Conservation (phyloP, 2,797 vertebrate species). For the Bucorvus abyssinicus region DNA sequence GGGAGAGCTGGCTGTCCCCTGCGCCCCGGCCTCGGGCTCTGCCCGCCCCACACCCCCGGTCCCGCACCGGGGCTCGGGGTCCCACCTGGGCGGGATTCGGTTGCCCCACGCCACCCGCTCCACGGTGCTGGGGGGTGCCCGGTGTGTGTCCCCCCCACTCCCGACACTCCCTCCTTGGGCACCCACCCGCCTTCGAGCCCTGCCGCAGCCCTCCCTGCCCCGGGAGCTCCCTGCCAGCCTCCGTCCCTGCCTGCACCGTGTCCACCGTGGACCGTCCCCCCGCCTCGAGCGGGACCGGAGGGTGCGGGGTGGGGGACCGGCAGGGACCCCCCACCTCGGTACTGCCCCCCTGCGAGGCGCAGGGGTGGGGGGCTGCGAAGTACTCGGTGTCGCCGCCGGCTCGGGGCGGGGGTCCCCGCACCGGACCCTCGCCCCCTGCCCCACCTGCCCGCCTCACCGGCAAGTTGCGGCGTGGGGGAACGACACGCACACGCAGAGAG, state of each 20-base stretch:
- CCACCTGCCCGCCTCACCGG: not conserved
- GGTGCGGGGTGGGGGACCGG: too few relatives aligned
- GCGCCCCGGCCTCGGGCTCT: not conserved
- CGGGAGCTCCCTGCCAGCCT: not conserved
- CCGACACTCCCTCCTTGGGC: not conserved
- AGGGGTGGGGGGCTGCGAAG: too few relatives aligned
- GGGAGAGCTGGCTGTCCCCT: not conserved
- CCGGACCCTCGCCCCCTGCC: not conserved
- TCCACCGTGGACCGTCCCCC: not conserved
- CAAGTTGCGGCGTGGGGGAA: not conserved
- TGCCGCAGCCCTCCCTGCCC: not conserved
- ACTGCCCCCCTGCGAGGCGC: not conserved
- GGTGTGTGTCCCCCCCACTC: too few relatives aligned
- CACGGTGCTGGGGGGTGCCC: not conserved
- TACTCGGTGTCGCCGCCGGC: not conserved
- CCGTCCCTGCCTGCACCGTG: not conserved
- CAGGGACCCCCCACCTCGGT: not conserved
- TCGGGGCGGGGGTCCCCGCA: not conserved
- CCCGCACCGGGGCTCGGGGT: not conserved
- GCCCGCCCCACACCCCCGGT: not conserved
- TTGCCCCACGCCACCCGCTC: not conserved
- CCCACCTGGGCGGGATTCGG: not conserved
- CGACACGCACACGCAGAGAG: not conserved
- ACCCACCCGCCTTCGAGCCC: not conserved
- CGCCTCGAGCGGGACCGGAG: not conserved